Percentiles rank a stretch among this genome's conserved stretches.
These are phyloP conservation scores for Procapra przewalskii DNA, from an alignment of 2,113 vertebrate species.

Conservation along the genomic window DNA sequence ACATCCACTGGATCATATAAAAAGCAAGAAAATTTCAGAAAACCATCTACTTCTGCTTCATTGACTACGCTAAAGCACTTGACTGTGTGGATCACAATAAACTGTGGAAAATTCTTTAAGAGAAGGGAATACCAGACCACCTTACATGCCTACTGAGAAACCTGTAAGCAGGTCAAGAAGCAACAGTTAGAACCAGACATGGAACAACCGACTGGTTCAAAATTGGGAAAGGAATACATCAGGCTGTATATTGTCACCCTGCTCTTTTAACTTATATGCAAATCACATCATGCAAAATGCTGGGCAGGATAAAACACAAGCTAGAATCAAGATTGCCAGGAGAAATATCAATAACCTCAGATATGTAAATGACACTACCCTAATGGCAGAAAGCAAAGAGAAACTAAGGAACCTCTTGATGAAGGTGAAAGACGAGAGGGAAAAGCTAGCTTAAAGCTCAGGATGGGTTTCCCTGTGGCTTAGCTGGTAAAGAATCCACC, in stretches of 20 bases:
- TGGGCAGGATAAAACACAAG: neutral
- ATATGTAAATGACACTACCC: neutral
- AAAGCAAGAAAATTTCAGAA: neutral
- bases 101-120: neutral
- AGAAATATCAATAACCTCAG: neutral
- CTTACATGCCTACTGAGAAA: neutral
- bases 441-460: neutral
- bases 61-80: neutral
- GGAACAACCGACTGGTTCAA: neutral
- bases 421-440: neutral
- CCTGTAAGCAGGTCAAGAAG: neutral
- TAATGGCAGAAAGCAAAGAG: neutral
- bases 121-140: neutral
- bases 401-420: neutral
- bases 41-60: neutral
- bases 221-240: neutral
- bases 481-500: neutral
- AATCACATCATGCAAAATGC: neutral
- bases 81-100: neutral
- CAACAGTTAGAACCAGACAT: neutral
- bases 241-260: neutral
- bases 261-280: neutral
- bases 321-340: neutral
- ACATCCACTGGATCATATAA: fast-evolving
- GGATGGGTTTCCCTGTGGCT: neutral